Percentiles rank a stretch among this genome's conserved stretches.
Conservation (phyloP, 2,888 invertebrate genomes). For the Pyrocoelia pectoralis region DNA sequence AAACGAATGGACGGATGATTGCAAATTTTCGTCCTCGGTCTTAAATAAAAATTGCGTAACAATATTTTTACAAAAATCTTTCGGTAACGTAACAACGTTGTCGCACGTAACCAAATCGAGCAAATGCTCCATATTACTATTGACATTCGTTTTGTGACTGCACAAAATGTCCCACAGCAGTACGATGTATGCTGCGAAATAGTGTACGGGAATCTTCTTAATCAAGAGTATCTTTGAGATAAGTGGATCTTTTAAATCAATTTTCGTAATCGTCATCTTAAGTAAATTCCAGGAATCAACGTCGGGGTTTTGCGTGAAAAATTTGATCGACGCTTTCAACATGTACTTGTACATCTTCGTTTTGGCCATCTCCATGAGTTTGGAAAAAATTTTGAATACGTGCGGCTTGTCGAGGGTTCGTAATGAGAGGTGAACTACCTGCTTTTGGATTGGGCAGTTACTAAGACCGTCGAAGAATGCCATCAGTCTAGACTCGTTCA, state of each 20-base stretch:
- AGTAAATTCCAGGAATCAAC: conserved; percentile 16
- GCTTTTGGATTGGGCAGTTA: conserved; percentile 19
- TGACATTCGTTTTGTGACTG: too few relatives aligned
- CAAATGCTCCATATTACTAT: neutral
- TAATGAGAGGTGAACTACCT: conserved; percentile 15
- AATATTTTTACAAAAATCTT: neutral
- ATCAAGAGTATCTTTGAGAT: neutral
- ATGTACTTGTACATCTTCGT: conserved; percentile 14
- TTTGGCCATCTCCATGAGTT: conserved; percentile 2
- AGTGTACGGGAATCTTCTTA: neutral
- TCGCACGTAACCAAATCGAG: neutral
- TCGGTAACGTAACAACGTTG: neutral
- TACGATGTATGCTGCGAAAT: conserved; percentile 4
- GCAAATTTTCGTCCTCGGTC: neutral
- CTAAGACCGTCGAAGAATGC: conserved; percentile 16
- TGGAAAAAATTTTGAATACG: conserved; percentile 5
- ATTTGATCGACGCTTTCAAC: conserved; percentile 11
- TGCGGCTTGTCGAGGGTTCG: neutral
- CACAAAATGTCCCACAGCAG: conserved; percentile 2
- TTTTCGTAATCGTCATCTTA: neutral
- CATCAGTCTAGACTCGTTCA: conserved; percentile 17
- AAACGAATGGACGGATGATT: neutral
- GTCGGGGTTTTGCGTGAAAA: conserved; percentile 19
- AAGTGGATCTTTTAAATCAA: neutral
- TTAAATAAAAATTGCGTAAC: conserved; percentile 1